These are phyloP conservation scores for Drosophila chauvacae DNA, from an alignment of 1,140 invertebrate species.

Conservation along the genomic window DNA sequence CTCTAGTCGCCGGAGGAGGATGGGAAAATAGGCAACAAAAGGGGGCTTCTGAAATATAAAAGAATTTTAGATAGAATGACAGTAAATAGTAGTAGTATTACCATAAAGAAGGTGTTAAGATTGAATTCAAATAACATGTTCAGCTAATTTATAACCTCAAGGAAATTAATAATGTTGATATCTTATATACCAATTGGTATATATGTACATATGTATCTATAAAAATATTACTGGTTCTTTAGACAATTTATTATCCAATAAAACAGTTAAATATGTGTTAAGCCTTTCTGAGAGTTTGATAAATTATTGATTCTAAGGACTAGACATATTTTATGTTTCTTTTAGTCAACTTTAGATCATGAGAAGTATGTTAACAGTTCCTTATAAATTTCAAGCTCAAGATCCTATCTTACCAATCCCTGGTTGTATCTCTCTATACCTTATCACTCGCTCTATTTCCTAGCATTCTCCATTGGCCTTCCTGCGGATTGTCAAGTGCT, in stretches of 20 bases:
- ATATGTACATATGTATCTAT: not conserved
- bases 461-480: conserved; percentile 1
- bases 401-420: not conserved
- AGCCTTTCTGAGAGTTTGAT: no score
- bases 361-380: not conserved
- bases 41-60: not conserved
- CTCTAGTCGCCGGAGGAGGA: conserved; percentile 11
- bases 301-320: no score
- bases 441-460: conserved; percentile 1
- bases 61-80: not conserved
- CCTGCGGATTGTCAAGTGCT: conserved; percentile 48
- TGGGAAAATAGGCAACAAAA: not conserved
- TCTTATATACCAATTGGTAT: not conserved
- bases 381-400: no score
- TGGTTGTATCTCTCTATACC: not conserved
- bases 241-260: no score
- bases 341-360: not conserved
- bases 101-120: not conserved
- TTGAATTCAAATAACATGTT: not conserved
- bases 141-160: not conserved
- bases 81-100: not conserved
- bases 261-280: no score
- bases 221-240: not conserved
- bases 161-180: not conserved
- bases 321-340: no score